Base-by-base conservation (phyloP, 2,888 invertebrate genomes). In the Rutpela maculata region DNA sequence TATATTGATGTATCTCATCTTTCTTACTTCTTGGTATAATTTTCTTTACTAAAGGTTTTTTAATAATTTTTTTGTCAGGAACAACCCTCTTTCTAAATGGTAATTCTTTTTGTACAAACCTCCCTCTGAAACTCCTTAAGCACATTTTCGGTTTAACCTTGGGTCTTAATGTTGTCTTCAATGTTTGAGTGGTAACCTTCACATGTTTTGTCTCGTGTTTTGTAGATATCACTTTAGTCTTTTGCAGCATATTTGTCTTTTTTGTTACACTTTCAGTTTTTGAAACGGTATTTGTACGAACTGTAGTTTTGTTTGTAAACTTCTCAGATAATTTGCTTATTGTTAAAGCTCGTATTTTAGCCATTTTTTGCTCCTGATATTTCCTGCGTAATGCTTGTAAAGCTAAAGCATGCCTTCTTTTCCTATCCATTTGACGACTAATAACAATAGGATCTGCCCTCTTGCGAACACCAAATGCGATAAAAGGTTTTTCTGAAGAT, bases 331-430 rank as follows among this genome's bases (percentile, higher is more conserved):
- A 81, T 83, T 90, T 90, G 70, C 89, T 90, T n/a, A 90, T 89
- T 9, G 90, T 89, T 26, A 90, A 85, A 9, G 90, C 90, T 43
- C 90, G 86, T 59, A 91, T 90, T 83, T 93, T 93, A 2, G 92
- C 92, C 84, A 93, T 89, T 82, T 92, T 91, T 84, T 93, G 93
- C 79, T 92, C 92, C 83, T 92, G 92, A 84, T 93, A 92, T 84
- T 93, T 93, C 81, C 92, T 91, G 75, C 92, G 91, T 22, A 93
- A 85, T 15, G 92, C 92, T 86, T 92, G 93, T 26, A 93, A 89
- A 7, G 92, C 91, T 10, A 90, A 82, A 12, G 90, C 90, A 81
- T 90, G 90, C 67, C 89, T 82, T 67, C 90, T 81, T 81, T 90
- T 90, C 77, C 86, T 88, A 78, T 90, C 90, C 89, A 90, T 89